Conservation (phyloP, 1,140 invertebrate species). For the Cyclina sinensis region DNA sequence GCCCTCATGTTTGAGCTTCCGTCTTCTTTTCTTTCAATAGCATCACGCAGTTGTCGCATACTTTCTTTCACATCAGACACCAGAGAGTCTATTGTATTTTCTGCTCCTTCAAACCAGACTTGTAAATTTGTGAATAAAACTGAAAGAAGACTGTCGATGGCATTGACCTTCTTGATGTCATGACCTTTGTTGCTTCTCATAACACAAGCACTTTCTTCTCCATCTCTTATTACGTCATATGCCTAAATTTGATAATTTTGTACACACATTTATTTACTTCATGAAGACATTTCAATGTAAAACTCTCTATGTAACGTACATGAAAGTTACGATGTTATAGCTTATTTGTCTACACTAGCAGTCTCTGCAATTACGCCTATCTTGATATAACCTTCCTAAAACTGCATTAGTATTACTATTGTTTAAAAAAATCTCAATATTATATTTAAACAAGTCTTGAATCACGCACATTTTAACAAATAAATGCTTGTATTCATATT, state of each 20-base stretch:
- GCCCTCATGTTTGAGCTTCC: not conserved
- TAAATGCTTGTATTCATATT: no score
- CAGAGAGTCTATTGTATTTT: not conserved
- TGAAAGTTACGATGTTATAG: no score
- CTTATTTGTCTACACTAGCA: no score
- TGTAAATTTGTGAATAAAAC: not conserved
- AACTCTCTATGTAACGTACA: no score
- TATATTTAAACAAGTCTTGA: no score
- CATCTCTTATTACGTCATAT: not conserved
- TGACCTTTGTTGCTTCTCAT: not conserved
- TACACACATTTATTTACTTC: no score
- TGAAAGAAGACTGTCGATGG: not conserved
- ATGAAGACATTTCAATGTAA: no score
- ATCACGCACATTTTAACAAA: no score
- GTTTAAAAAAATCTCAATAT: no score
- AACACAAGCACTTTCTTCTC: not conserved
- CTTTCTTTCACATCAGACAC: not conserved
- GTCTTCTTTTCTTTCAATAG: not conserved
- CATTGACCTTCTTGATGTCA: not conserved
- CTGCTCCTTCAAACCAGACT: not conserved
- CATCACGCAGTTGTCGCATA: not conserved
- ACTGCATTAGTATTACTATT: no score
- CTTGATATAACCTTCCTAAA: no score
- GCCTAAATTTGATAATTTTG: not conserved
- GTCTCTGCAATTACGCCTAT: no score